These are phyloP conservation scores for Oscheius sp. DNA, from an alignment of 2,888 invertebrate species.

Conservation along the genomic window DNA sequence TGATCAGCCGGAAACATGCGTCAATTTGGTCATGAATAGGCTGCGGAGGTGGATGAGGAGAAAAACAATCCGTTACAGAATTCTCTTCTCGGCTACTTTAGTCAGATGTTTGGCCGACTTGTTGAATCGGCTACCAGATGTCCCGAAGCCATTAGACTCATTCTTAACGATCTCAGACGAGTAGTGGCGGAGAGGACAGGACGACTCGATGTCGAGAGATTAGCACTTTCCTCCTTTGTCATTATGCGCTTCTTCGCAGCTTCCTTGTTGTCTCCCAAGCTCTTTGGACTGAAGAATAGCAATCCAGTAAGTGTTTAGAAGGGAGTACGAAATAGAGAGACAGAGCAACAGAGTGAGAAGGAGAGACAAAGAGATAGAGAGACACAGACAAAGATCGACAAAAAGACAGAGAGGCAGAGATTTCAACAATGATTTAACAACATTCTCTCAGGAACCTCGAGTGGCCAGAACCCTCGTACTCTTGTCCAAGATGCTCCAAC, in stretches of 20 bases:
- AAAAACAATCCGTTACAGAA: slow-evolving; percentile 36
- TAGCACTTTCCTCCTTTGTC: slow-evolving; percentile 71
- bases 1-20: slow-evolving; percentile 32
- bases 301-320: slow-evolving; percentile 52
- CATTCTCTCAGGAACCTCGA: slow-evolving; percentile 58
- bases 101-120: slow-evolving; percentile 65
- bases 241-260: slow-evolving; percentile 73
- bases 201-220: slow-evolving; percentile 60
- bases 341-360: too few species aligned
- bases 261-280: slow-evolving; percentile 70
- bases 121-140: slow-evolving; percentile 64
- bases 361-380: too few species aligned
- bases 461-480: slow-evolving; percentile 69
- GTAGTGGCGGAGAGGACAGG: slow-evolving; percentile 60
- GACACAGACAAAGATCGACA: too few species aligned
- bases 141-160: slow-evolving; percentile 64
- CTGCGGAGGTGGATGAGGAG: neutral
- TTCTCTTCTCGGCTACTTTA: slow-evolving; percentile 67
- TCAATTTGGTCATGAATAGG: slow-evolving; percentile 18
- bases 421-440: slow-evolving; percentile 1
- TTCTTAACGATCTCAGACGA: slow-evolving; percentile 66
- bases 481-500: slow-evolving; percentile 71
- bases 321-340: too few species aligned
- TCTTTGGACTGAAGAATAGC: slow-evolving; percentile 67
- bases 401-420: too few species aligned